Conservation (phyloP, 2,888 invertebrate genomes). For the Agrotis exclamationis region DNA sequence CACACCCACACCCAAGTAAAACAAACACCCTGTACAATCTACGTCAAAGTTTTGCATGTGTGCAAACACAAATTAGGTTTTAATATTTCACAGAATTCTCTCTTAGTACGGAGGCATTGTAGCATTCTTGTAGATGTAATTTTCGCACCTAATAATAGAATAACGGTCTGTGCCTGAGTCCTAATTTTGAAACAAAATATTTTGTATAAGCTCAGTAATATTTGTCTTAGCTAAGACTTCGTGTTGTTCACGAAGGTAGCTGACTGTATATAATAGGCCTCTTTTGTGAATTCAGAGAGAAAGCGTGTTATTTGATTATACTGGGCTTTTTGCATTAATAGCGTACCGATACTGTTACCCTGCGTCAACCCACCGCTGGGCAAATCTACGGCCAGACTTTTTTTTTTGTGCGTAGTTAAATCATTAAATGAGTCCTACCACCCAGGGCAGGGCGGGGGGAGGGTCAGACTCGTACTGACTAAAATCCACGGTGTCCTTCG, state of each 20-base stretch:
- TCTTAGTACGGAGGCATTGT: constrained; percentile 46
- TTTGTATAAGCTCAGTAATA: constrained; percentile 37
- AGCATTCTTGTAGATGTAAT: constrained; percentile 54
- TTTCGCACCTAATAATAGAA: constrained; percentile 55
- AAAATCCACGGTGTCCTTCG: too few species aligned
- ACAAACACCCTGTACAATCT: constrained; percentile 16
- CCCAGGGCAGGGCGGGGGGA: too few species aligned
- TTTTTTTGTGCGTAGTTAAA: too few species aligned
- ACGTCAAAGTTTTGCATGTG: constrained; percentile 22
- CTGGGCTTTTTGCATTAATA: too few species aligned
- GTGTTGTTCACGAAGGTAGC: neutral
- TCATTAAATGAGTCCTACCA: too few species aligned
- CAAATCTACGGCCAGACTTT: too few species aligned
- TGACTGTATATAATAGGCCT: constrained; percentile 6
- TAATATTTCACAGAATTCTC: constrained; percentile 69
- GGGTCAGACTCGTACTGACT: too few species aligned
- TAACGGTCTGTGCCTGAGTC: constrained; percentile 30
- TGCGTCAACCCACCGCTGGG: too few species aligned
- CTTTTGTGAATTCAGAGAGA: constrained; percentile 9
- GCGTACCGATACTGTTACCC: too few species aligned
- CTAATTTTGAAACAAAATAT: constrained; percentile 47
- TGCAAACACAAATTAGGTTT: constrained; percentile 70
- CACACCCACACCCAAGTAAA: constrained; percentile 8
- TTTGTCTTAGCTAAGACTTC: constrained; percentile 21
- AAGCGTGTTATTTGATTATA: neutral